Evolutionary conservation across 2,888 invertebrate species (phyloP).

Genomic region (Atethmia centrago): DNA sequence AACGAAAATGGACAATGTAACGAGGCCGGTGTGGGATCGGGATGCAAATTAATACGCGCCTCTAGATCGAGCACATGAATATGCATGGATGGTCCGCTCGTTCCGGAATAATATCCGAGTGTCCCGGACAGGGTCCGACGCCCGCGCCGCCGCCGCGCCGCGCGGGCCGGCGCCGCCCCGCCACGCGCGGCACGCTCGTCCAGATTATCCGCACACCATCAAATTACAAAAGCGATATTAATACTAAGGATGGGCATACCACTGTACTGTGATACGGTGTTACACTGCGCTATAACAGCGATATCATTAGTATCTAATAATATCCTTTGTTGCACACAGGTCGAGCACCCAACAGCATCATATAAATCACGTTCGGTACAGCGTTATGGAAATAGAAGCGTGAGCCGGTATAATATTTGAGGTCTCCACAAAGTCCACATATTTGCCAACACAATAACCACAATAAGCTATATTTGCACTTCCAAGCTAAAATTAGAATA

Average conservation of each 20-base stretch:
- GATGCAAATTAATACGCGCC: constrained; percentile 90
- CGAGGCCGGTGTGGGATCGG: constrained; percentile 80
- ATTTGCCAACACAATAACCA: constrained; percentile 52
- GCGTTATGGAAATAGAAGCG: constrained; percentile 50
- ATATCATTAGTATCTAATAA: constrained; percentile 55
- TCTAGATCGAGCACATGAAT: constrained; percentile 87
- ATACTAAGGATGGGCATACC: constrained; percentile 40
- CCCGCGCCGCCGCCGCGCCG: constrained; percentile 52
- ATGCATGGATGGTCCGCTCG: constrained; percentile 84
- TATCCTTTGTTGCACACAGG: constrained; percentile 36
- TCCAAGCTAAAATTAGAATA: constrained; percentile 52
- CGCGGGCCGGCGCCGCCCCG: constrained; percentile 36
- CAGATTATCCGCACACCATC: constrained; percentile 62
- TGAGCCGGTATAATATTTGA: constrained; percentile 35
- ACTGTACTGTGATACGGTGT: constrained; percentile 17
- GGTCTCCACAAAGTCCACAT: constrained; percentile 42
- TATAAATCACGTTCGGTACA: constrained; percentile 53
- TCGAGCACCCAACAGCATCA: constrained; percentile 25
- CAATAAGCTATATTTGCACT: constrained; percentile 38
- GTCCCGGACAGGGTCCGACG: constrained; percentile 68
- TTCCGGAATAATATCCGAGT: constrained; percentile 86
- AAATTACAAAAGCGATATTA: constrained; percentile 57
- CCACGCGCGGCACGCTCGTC: constrained; percentile 54
- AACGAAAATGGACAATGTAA: constrained; percentile 85
- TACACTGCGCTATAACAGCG: constrained; percentile 10